Conservation (phyloP, 2,113 vertebrate genomes). For the Leptodactylus fuscus region DNA sequence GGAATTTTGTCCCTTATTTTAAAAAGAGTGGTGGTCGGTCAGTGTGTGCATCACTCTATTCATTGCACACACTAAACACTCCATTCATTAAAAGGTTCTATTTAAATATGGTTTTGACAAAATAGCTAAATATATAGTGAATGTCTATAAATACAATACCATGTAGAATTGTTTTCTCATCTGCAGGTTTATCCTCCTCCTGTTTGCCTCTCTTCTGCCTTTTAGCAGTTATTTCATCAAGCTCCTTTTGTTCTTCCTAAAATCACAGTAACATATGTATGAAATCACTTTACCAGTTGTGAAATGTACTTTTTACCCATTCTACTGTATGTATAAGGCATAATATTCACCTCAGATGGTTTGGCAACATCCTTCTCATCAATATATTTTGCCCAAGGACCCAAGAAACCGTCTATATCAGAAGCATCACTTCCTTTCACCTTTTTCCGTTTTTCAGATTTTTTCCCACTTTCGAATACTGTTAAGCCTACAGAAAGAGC, state of each 20-base stretch:
- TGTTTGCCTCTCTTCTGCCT: constrained; percentile 95
- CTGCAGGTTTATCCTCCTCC: constrained; percentile 93
- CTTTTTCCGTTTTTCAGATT: constrained; percentile 92
- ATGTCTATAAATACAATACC: too few relatives aligned
- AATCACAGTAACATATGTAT: constrained; percentile 32
- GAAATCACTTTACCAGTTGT: too few relatives aligned
- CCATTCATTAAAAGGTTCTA: too few relatives aligned
- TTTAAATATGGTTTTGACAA: too few relatives aligned
- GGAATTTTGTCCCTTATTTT: too few relatives aligned
- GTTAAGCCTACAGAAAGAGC: constrained; percentile 81
- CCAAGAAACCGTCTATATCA: constrained; percentile 92
- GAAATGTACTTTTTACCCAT: too few relatives aligned
- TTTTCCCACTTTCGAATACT: constrained; percentile 93
- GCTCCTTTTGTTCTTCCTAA: constrained; percentile 94
- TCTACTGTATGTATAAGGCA: not conserved
- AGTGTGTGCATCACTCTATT: too few relatives aligned
- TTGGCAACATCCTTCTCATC: constrained; percentile 95
- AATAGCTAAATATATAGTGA: too few relatives aligned
- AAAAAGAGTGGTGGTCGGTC: too few relatives aligned
- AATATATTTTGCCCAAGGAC: constrained; percentile 95
- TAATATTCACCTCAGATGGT: constrained; percentile 86
- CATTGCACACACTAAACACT: too few relatives aligned
- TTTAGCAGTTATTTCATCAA: constrained; percentile 97
- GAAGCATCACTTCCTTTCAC: constrained; percentile 93
- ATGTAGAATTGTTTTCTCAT: constrained; percentile 96